phyloP scores from a whole-genome alignment of 2,888 invertebrate genomes.

The Argyresthia goedartella region DNA sequence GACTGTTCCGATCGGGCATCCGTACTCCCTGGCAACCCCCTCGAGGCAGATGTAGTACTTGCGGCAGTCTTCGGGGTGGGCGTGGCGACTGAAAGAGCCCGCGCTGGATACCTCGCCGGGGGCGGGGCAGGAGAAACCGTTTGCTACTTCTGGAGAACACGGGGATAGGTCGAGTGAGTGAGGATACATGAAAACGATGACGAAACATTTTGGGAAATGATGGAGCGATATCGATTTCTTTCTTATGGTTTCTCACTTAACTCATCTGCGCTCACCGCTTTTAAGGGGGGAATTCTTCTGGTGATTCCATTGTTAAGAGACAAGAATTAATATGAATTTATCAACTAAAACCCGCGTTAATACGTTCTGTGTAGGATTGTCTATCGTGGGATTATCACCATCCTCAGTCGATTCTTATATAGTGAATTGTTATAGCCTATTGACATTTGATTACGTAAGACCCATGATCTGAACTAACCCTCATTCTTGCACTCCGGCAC shows the following conservation, averaged over 20 bases:
- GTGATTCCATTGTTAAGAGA: too few species aligned
- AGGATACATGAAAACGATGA: conserved; percentile 35
- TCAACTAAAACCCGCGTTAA: too few species aligned
- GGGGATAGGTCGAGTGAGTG: conserved; percentile 43
- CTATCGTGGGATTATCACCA: too few species aligned
- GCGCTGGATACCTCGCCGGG: conserved; percentile 84
- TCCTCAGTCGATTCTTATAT: too few species aligned
- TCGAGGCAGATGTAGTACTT: conserved; percentile 96
- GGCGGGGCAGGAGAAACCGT: conserved; percentile 89
- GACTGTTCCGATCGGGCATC: conserved; percentile 95
- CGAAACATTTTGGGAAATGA: conserved; percentile 22
- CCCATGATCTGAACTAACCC: conserved; percentile 66
- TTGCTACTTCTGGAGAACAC: conserved; percentile 84
- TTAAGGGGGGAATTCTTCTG: too few species aligned
- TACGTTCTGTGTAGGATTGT: too few species aligned
- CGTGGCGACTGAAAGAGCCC: conserved; percentile 94
- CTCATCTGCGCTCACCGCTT: too few species aligned
- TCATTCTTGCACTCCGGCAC: conserved; percentile 92
- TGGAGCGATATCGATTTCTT: conserved; percentile 11
- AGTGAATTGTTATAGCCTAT: too few species aligned
- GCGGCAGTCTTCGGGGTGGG: conserved; percentile 94
- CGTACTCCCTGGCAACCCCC: conserved; percentile 92
- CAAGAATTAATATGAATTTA: too few species aligned
- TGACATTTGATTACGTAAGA: too few species aligned
- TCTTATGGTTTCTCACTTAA: too few species aligned